A percentile compares a stretch with the other conserved stretches of the same genome.
phyloP scores from a whole-genome alignment of 2,888 invertebrate species.

The Ophion ventricosus region DNA sequence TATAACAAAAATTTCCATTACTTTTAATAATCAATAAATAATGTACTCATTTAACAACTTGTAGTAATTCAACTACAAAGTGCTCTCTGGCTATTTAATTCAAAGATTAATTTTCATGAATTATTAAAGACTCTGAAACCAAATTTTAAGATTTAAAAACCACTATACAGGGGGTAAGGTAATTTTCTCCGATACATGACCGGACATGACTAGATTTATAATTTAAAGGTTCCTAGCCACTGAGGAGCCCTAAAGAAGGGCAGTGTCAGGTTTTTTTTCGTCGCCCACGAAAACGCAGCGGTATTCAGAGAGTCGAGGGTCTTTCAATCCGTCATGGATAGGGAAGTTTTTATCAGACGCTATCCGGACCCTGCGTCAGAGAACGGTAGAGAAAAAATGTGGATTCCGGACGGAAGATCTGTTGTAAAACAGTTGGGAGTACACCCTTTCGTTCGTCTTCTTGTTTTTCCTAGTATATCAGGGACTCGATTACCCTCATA shows the following conservation, averaged over 20 bases:
- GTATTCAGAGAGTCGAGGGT: not conserved
- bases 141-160: too few species aligned
- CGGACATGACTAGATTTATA: too few species aligned
- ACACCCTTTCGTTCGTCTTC: constrained; percentile 37
- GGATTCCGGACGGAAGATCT: constrained; percentile 30
- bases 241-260: not conserved
- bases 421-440: constrained; percentile 46
- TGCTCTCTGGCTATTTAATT: too few species aligned
- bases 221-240: too few species aligned
- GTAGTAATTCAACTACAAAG: too few species aligned
- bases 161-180: too few species aligned
- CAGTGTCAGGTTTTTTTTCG: not conserved
- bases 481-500: constrained; percentile 14
- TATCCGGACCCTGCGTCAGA: not conserved
- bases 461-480: constrained; percentile 36
- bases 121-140: not conserved
- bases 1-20: too few species aligned
- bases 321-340: constrained; percentile 10
- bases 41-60: too few species aligned
- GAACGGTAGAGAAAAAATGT: not conserved
- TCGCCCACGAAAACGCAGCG: not conserved
- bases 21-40: too few species aligned
- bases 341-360: not conserved
- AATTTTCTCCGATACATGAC: too few species aligned
- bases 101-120: not conserved